A percentile compares a stretch with the other conserved stretches of the same genome.
These are phyloP conservation scores for Cactoblastis cactorum DNA, from an alignment of 2,888 invertebrate genomes.

Conservation along the genomic window DNA sequence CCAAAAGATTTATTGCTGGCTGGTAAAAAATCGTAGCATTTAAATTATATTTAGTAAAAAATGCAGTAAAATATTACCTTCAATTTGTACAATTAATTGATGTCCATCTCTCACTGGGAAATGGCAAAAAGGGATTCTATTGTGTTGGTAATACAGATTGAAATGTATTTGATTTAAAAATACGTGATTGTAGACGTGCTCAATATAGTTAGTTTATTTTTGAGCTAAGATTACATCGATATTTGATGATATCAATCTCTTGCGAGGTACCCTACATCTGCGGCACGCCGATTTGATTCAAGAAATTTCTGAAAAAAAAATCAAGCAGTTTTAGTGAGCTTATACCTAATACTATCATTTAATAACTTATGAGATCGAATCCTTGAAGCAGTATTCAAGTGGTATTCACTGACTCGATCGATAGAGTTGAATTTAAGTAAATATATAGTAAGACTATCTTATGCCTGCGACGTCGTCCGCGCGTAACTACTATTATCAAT, in stretches of 20 bases:
- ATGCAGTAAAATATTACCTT: conserved; percentile 34
- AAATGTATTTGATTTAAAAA: neutral
- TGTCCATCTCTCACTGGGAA: conserved; percentile 17
- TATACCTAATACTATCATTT: no score
- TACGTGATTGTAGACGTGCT: neutral
- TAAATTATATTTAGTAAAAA: conserved; percentile 26
- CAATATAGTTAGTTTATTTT: conserved; percentile 5
- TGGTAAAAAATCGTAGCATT: conserved; percentile 12
- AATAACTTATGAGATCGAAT: no score
- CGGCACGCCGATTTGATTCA: conserved; percentile 22
- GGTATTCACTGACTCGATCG: no score
- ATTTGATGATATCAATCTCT: neutral
- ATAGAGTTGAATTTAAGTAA: no score
- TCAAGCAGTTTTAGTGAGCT: no score
- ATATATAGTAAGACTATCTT: no score
- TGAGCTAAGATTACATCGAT: neutral
- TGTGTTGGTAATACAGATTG: neutral
- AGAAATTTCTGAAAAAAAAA: conserved; percentile 34
- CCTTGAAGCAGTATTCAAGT: no score
- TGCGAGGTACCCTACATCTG: neutral
- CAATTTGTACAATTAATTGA: conserved; percentile 43
- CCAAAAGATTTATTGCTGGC: conserved; percentile 36
- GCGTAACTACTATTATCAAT: no score
- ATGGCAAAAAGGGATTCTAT: neutral
- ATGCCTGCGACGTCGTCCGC: no score